Percentiles rank a stretch among this genome's conserved stretches.
Evolutionary conservation across 2,113 vertebrate genomes (phyloP).

Genomic region (Ariopsis seemanni): DNA sequence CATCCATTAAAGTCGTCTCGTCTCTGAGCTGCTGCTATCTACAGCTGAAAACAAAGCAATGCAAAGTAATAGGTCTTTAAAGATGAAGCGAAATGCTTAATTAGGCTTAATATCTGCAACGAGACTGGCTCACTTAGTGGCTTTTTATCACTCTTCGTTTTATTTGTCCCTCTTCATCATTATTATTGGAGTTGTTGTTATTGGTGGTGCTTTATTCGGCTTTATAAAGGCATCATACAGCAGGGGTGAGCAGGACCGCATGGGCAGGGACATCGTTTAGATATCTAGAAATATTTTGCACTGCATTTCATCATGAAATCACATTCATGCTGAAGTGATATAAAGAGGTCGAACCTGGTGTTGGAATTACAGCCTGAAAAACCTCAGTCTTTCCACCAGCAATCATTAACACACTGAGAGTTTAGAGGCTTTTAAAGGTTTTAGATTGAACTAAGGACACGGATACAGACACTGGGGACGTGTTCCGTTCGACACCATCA

Average conservation of each 20-base stretch:
- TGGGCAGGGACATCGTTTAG: too few relatives aligned
- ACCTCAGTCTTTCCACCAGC: neutral
- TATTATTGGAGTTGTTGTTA: neutral
- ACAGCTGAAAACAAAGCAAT: neutral
- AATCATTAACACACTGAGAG: neutral
- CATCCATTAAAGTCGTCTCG: constrained; percentile 20
- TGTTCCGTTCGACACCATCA: too few relatives aligned
- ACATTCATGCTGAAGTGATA: neutral
- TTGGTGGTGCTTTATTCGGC: neutral
- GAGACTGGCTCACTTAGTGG: constrained; percentile 15
- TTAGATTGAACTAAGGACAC: neutral
- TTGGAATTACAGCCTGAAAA: neutral
- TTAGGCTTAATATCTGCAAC: constrained; percentile 31
- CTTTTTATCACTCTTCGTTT: constrained; percentile 2
- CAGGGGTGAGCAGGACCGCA: neutral
- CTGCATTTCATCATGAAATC: constrained; percentile 13
- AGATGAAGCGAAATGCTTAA: constrained; percentile 43
- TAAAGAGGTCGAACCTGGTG: neutral
- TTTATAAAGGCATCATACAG: neutral
- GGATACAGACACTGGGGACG: neutral
- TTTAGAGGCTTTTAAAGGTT: neutral
- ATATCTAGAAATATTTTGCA: neutral
- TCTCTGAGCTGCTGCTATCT: constrained; percentile 6
- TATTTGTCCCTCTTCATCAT: neutral
- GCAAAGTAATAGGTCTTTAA: constrained; percentile 31